Base-by-base conservation (phyloP, 2,888 invertebrate species). In the Drosophila cracens region DNA sequence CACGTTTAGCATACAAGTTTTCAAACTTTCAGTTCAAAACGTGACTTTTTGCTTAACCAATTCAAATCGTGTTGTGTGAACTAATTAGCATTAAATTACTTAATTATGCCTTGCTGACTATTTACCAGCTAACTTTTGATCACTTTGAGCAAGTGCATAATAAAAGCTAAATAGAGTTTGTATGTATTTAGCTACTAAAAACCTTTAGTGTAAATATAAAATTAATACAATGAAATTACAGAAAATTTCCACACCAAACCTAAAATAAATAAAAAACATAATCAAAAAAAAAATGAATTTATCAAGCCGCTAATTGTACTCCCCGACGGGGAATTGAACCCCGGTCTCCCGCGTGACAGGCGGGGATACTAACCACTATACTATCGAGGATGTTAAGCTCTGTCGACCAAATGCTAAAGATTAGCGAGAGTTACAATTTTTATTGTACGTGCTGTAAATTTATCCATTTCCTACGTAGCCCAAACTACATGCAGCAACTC, bases 321-420 rank as follows among this genome's bases (percentile, higher is more conserved):
- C 76, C 76, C 76, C 76, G 76, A 79, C 76, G 80, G 76, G 80
- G 76, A 77, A 77, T 77, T 77, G 76, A 77, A 77, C 76, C 76
- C 76, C 79, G 76, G 76, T 76, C 76, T 76, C 76, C 76, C 76
- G 76, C 76, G 76, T 76, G 76, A 76, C 76, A 76, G 76, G 76
- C 76, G 75, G 75, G 75, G 75, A 76, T 76, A 76, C 76, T 77
- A 79, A 77, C 76, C 79, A 77, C 77, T 77, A 77, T 77, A 77
- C 77, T 77, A 77, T 79, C 76, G 77, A 77, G 77, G 77, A 77
- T 51, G 43, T 40, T 57, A 25, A 0, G 0, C 0, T 0, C 0
- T 0, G 6, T 0, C 2, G 1, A 31, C 27, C 38, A 38, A 74
- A 48, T 21, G 7, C 7, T 1, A 27, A n/a, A 7, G n/a, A 56